phyloP scores from a whole-genome alignment of 2,888 invertebrate species.

The Plebejus anna region DNA sequence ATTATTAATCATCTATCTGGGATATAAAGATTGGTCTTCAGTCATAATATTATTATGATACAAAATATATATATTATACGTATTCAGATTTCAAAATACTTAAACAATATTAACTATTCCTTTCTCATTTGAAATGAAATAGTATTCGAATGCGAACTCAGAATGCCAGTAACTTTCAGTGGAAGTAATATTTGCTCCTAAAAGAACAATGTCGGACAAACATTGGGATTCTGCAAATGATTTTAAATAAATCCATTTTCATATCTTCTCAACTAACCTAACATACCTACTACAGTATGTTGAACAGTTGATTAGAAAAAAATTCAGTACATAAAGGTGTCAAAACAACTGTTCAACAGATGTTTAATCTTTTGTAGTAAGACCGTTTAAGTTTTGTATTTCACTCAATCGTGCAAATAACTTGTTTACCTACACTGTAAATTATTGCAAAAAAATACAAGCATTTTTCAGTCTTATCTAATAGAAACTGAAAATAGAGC shows the following conservation, averaged over 20 bases:
- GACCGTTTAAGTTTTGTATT: background rate
- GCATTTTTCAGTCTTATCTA: too few relatives aligned
- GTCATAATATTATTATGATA: too few relatives aligned
- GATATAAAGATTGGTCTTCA: too few relatives aligned
- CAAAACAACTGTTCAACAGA: too few relatives aligned
- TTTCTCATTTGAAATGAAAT: slow-evolving; percentile 33
- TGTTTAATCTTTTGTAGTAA: too few relatives aligned
- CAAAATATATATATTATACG: too few relatives aligned
- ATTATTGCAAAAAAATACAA: too few relatives aligned
- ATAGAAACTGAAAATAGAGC: too few relatives aligned
- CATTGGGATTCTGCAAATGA: slow-evolving; percentile 40
- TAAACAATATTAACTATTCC: background rate
- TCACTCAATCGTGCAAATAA: background rate
- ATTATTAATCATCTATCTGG: too few relatives aligned
- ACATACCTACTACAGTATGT: too few relatives aligned
- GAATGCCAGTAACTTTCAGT: slow-evolving; percentile 53
- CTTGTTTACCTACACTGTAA: background rate
- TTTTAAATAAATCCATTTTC: slow-evolving; percentile 19
- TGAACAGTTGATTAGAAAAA: too few relatives aligned
- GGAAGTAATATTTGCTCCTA: slow-evolving; percentile 53
- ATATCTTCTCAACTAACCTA: background rate
- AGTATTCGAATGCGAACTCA: slow-evolving; percentile 56
- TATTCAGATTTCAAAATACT: background rate
- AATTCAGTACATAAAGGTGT: too few relatives aligned
- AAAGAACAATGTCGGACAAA: slow-evolving; percentile 55